phyloP scores from a whole-genome alignment of 53 echinoderm and acorn worm species.

The Apostichopus leukothele region DNA sequence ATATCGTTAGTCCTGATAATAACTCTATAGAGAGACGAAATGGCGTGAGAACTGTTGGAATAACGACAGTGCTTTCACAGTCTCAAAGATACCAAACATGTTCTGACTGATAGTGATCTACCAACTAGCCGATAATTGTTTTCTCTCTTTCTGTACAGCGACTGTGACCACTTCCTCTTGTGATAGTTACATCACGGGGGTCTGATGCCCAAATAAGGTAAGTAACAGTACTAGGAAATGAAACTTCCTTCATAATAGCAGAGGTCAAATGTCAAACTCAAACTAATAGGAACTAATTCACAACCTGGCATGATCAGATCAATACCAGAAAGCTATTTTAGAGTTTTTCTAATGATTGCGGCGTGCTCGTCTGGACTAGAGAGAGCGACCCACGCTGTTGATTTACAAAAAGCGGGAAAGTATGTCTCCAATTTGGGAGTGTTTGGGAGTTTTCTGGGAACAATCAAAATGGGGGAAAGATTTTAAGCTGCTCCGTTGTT shows the following conservation, averaged over 20 bases:
- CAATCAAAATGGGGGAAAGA: no score
- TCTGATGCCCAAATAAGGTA: not conserved
- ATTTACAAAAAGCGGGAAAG: no score
- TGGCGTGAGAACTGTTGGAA: no score
- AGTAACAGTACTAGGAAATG: not conserved
- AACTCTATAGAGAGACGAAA: no score
- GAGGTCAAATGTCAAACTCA: constrained; percentile 1
- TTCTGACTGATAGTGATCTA: not conserved
- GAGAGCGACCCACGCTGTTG: no score
- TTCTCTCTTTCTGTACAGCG: not conserved
- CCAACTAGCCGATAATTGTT: not conserved
- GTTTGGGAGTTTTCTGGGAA: no score
- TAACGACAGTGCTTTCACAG: not conserved
- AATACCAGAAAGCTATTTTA: not conserved
- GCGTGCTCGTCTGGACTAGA: no score
- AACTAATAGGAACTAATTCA: constrained; percentile 11
- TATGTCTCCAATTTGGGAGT: no score
- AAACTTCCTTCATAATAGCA: not conserved
- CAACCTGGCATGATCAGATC: not conserved
- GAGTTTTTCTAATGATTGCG: no score
- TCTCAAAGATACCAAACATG: not conserved
- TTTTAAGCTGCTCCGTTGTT: no score
- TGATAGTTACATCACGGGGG: not conserved
- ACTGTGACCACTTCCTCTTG: not conserved
- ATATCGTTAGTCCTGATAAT: no score